Evolutionary conservation across 2,888 invertebrate species (phyloP), one percentile per base, ranked within the genome.

Genomic region (Lycaena phlaeas): DNA sequence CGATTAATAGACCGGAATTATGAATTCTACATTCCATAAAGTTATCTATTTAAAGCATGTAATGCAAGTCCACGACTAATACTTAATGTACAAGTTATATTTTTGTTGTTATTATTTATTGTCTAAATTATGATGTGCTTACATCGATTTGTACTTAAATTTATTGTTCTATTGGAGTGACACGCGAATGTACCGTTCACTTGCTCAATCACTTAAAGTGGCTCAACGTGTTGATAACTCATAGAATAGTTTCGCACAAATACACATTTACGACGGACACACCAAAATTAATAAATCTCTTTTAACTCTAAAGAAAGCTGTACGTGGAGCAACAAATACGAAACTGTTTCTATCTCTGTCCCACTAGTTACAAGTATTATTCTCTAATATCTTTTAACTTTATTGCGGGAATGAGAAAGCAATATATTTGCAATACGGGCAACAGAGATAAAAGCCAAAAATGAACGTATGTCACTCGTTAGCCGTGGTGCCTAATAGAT

Each of bases 21-120:
- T 70, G 62, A 81, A 82, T 82, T 82, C 78, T 76, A 75, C 78
- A 81, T 84, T 82, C 81, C 82, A 64, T 67, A 59, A 64, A 73
- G 63, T 67, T 68, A 67, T 67, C 59, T 67, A 61, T 65, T 61
- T 61, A 59, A 51, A 70, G 82, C 84, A 84, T 84, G 61, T 77
- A 64, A 84, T 84, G 82, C 84, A 73, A 78, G 78, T 79, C 79
- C 77, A 78, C 79, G 78, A 78, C 77, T 81, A 71, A 73, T 77
- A 78, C 73, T 76, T 60, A 53, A 60, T 59, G 57, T 61, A 61
- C 57, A 56, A 53, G 49, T 53, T 53, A 36, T 44, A 43, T 54
- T 52, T 55, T 52, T 56, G 48, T 60, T 60, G 54, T 61, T 61
- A 56, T 56, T 56, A 57, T 60, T 61, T 61, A 57, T 59, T 73